Base-by-base conservation (phyloP, 2,113 vertebrate genomes). In the Paradoxurus hermaphroditus region DNA sequence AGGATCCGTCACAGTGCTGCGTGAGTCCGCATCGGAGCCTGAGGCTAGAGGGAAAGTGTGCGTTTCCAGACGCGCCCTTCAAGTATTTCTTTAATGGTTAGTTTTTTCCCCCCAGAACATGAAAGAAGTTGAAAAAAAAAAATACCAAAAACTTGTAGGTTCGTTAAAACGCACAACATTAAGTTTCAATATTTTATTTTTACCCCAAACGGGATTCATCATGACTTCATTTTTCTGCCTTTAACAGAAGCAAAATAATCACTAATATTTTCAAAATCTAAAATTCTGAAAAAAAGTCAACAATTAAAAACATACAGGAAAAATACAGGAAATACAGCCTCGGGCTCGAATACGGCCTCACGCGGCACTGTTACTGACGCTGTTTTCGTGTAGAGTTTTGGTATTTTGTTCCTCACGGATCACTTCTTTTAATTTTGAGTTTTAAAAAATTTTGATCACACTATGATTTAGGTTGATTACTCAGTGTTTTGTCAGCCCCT, bases 101-200 rank as follows among this genome's bases (percentile, higher is more conserved):
- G 14, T 72, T 46, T n/a, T n/a, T 79, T 14, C 4, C 56, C 15
- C 4, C 49, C 29, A 94, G 70, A 90, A 67, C 59, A 49, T 86
- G 31, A 78, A 90, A 90, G 72, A 59, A 75, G 27, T 63, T 95
- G 46, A 18, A n/a, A n/a, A n/a, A 14, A 83, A 70, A 63, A 36
- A 84, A 10, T 41, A 27, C 31, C 31, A 13, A 82, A 72, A 96
- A 93, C 39, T 31, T 8, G 9, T 16, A 18, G 41, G 18, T 67
- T 2, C 46, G 44, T 85, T 36, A 72, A 96, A 82, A 81, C 15
- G 29, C 10, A 14, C 65, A 85, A 93, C 8, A n/a, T 86, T 85
- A 65, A 27, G 49, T 53, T 92, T 90, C 91, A 86, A 31, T 41
- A 11, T 85, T 96, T 95, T 88, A 56, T 70, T 85, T 86, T 75